These are phyloP conservation scores for Felis chaus DNA, from an alignment of 2,113 vertebrate species.

Conservation along the genomic window DNA sequence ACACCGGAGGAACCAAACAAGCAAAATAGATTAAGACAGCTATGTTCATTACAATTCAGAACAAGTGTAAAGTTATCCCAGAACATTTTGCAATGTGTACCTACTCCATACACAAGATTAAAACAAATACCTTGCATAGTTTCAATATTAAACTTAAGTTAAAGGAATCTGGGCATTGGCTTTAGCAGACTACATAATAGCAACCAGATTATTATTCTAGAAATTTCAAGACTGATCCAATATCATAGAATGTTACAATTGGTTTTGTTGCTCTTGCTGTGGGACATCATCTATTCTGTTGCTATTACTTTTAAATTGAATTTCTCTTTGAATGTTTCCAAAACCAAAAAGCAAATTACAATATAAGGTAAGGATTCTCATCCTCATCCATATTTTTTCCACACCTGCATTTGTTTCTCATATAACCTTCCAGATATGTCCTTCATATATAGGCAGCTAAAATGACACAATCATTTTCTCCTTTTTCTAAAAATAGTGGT, in stretches of 20 bases:
- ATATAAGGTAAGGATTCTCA: neutral
- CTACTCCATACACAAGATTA: conserved; percentile 3
- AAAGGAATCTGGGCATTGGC: neutral
- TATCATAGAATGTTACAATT: neutral
- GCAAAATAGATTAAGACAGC: conserved; percentile 8
- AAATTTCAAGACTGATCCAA: neutral
- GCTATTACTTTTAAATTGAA: neutral
- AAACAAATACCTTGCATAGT: conserved; percentile 46
- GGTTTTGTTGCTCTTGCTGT: neutral
- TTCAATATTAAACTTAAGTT: neutral
- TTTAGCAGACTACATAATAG: neutral
- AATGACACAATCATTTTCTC: neutral
- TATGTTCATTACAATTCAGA: conserved; percentile 48
- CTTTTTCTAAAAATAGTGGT: neutral
- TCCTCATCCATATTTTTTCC: neutral
- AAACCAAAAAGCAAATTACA: neutral
- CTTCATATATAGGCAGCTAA: neutral
- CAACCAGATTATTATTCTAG: neutral
- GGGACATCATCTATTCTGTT: neutral
- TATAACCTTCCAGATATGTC: neutral
- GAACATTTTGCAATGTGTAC: conserved; percentile 39
- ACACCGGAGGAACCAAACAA: conserved; percentile 14
- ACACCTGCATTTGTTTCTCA: neutral
- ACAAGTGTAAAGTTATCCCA: conserved; percentile 32
- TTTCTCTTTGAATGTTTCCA: neutral